Conservation (phyloP, 2,113 vertebrate genomes). For the Phyllostomus hastatus region DNA sequence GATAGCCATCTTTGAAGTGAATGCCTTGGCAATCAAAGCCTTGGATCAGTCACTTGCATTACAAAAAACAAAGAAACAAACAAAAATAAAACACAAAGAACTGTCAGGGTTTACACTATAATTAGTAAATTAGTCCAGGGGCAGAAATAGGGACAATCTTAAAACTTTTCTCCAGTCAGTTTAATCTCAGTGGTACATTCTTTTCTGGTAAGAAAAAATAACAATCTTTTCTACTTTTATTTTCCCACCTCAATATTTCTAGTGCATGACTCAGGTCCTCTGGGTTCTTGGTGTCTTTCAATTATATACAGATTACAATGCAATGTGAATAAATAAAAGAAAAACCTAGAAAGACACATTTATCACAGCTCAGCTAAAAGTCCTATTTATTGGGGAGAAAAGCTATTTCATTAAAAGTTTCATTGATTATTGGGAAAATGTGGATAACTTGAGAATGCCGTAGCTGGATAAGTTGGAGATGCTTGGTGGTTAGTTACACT, state of each 20-base stretch:
- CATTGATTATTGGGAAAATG: constrained; percentile 6
- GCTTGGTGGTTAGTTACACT: background rate
- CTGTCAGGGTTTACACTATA: background rate
- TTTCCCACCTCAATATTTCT: background rate
- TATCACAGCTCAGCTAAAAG: constrained; percentile 17
- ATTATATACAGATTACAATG: background rate
- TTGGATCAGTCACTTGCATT: background rate
- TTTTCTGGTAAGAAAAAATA: background rate
- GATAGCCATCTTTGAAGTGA: background rate
- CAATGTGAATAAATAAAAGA: constrained; percentile 9
- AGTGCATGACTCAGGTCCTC: background rate
- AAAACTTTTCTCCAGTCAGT: background rate
- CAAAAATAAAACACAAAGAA: background rate
- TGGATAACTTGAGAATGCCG: background rate
- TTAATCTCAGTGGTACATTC: background rate
- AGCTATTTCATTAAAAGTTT: constrained; percentile 4
- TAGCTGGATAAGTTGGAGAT: background rate
- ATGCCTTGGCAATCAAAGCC: background rate
- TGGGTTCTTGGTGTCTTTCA: background rate
- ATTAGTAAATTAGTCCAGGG: background rate
- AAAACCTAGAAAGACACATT: background rate
- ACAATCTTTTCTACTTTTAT: background rate
- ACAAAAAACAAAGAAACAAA: background rate
- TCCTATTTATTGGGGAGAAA: constrained; percentile 25
- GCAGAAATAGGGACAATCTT: background rate